Conservation (phyloP, 2,797 vertebrate genomes). For the Takifugu ocellatus region DNA sequence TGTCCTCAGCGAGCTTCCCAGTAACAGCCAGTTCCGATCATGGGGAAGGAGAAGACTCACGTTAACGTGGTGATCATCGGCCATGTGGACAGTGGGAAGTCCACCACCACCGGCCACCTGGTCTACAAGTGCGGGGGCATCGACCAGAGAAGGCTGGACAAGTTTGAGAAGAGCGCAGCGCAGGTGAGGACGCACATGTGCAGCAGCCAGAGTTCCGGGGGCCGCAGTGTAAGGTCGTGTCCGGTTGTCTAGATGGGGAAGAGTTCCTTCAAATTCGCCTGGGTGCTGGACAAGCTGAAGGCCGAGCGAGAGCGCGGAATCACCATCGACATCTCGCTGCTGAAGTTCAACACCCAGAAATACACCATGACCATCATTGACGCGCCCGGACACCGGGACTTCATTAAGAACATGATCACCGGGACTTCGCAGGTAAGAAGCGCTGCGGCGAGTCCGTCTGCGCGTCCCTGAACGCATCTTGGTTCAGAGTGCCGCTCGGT, state of each 20-base stretch:
- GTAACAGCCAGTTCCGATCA: neutral
- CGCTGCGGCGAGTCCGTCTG: rapidly evolving
- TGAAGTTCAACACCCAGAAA: constrained; percentile 81
- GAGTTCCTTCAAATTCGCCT: constrained; percentile 81
- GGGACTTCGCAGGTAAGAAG: constrained; percentile 78
- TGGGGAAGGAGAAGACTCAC: constrained; percentile 69
- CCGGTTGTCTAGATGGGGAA: constrained; percentile 73
- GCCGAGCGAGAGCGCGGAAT: constrained; percentile 81
- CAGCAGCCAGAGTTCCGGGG: rapidly evolving
- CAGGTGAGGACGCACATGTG: constrained; percentile 52
- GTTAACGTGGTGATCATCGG: constrained; percentile 80
- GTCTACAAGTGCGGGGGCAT: constrained; percentile 82
- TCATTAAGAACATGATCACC: constrained; percentile 86
- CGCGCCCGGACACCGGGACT: constrained; percentile 81
- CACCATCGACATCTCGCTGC: constrained; percentile 79
- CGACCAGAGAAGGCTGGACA: constrained; percentile 78
- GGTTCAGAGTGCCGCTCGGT: neutral
- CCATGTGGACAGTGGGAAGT: constrained; percentile 84
- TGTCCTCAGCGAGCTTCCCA: neutral
- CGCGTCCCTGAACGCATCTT: neutral
- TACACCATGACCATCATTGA: constrained; percentile 81
- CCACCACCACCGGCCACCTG: constrained; percentile 81
- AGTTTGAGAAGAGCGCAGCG: constrained; percentile 77
- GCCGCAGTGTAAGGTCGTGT: neutral
- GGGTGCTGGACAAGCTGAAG: constrained; percentile 82